phyloP scores from a whole-genome alignment of 2,888 invertebrate species.

The Ophion ellenae region DNA sequence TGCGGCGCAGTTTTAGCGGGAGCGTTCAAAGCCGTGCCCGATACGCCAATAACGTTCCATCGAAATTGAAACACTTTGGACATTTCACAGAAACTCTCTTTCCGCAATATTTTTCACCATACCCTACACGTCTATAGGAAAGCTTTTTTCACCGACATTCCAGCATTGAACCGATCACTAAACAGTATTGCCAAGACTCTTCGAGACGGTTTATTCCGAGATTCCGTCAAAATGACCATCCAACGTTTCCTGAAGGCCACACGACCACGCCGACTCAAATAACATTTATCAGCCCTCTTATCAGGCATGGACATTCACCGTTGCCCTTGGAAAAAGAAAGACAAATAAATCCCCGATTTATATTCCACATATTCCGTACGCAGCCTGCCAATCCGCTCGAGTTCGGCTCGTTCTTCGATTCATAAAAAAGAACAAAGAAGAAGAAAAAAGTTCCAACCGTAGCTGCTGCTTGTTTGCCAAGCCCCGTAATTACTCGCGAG shows the following conservation, averaged over 20 bases:
- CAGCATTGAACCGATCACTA: background rate
- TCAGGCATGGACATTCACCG: background rate
- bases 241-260: background rate
- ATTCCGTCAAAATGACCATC: background rate
- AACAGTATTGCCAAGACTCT: background rate
- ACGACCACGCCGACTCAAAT: background rate
- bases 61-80: background rate
- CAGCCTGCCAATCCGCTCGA: conserved; percentile 22
- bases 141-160: background rate
- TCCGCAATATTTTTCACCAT: no score
- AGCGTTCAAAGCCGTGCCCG: background rate
- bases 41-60: background rate
- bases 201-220: background rate
- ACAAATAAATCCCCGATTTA: background rate
- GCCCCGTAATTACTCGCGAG: conserved; percentile 60
- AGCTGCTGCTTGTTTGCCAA: conserved; percentile 52
- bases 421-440: conserved; percentile 5
- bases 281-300: background rate
- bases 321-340: background rate
- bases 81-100: no score
- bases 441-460: conserved; percentile 14
- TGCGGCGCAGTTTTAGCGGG: background rate
- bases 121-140: no score
- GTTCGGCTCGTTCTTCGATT: conserved; percentile 22
- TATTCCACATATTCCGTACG: background rate